These are phyloP conservation scores for Pterocles orientalis DNA, from an alignment of 2,113 vertebrate genomes.

Conservation along the genomic window DNA sequence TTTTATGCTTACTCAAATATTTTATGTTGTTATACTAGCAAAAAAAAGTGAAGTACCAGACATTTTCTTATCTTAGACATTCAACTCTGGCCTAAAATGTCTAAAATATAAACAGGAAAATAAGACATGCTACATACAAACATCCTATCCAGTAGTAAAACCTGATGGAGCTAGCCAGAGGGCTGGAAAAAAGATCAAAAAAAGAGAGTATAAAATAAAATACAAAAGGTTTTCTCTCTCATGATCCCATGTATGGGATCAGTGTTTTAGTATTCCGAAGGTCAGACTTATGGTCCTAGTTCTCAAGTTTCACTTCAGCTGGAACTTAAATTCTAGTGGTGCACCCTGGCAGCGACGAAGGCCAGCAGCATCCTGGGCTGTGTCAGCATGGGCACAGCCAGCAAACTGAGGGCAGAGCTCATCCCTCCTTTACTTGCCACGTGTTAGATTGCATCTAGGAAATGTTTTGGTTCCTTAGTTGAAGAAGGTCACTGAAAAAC, in stretches of 20 bases:
- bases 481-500: neutral
- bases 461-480: neutral
- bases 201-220: neutral
- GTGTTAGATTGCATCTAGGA: neutral
- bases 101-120: neutral
- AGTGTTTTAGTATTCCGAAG: neutral
- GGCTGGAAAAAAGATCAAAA: neutral
- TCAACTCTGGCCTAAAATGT: neutral
- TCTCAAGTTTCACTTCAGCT: neutral
- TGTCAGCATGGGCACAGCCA: too few species aligned
- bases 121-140: neutral
- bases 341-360: rapidly evolving
- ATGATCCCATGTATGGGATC: neutral
- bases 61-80: neutral
- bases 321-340: neutral
- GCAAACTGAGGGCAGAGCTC: neutral
- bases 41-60: neutral
- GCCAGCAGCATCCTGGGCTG: neutral
- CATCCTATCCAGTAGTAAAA: neutral
- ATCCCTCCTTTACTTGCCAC: neutral
- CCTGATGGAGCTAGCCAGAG: neutral
- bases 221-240: neutral
- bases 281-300: neutral
- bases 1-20: neutral
- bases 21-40: neutral